phyloP scores from a whole-genome alignment of 2,797 vertebrate genomes.

The Adelosebastes latens region DNA sequence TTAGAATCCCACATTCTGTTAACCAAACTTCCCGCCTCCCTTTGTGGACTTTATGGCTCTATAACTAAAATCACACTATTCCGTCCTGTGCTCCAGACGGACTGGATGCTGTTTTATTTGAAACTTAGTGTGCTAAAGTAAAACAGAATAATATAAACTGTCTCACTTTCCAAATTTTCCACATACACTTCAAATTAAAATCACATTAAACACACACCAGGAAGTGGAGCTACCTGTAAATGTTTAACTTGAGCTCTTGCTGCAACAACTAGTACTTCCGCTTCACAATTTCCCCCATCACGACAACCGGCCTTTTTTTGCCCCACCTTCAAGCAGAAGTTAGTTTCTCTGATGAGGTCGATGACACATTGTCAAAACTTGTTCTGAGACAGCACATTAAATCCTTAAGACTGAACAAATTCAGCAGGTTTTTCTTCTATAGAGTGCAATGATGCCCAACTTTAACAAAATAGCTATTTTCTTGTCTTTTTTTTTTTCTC shows the following conservation, averaged over 20 bases:
- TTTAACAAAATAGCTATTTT: background rate
- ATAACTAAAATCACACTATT: no score
- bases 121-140: no score
- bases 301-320: background rate
- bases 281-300: background rate
- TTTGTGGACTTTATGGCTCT: no score
- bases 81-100: no score
- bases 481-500: background rate
- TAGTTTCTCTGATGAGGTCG: background rate
- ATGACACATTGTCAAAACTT: background rate
- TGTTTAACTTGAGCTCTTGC: background rate
- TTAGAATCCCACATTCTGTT: no score
- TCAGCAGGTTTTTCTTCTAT: background rate
- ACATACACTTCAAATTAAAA: background rate
- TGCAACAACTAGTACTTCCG: constrained; percentile 2
- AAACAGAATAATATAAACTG: no score
- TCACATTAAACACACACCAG: background rate
- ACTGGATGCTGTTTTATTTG: background rate
- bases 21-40: no score
- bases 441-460: fast-evolving
- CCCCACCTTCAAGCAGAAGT: background rate
- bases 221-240: background rate
- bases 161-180: background rate
- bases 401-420: background rate
- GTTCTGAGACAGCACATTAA: background rate